Evolutionary conservation across 2,113 vertebrate genomes (phyloP).

Genomic region (Hirundichthys speculiger): DNA sequence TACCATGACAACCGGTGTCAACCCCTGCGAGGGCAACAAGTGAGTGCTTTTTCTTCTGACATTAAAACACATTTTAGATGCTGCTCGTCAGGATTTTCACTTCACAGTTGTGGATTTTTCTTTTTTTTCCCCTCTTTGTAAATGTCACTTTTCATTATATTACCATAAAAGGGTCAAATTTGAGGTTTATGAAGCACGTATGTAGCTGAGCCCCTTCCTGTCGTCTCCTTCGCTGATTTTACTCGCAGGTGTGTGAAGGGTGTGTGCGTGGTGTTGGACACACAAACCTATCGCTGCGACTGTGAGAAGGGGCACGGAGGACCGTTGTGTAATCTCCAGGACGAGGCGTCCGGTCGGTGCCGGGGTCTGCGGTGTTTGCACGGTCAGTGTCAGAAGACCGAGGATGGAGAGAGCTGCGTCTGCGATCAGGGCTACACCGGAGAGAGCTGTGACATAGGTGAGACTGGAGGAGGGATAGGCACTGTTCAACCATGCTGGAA

Average conservation of each 20-base stretch:
- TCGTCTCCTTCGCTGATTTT: background rate
- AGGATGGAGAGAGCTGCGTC: constrained; percentile 84
- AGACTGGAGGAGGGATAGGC: constrained; percentile 4
- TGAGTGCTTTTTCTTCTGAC: constrained; percentile 63
- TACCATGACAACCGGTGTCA: constrained; percentile 32
- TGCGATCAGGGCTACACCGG: constrained; percentile 88
- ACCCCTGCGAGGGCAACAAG: constrained; percentile 92
- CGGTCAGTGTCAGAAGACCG: constrained; percentile 84
- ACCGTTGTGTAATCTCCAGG: constrained; percentile 88
- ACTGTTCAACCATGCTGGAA: too few species aligned
- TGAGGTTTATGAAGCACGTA: background rate
- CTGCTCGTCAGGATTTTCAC: background rate
- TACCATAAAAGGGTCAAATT: background rate
- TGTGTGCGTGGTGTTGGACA: constrained; percentile 85
- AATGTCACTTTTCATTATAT: background rate
- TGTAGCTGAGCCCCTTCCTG: too few species aligned
- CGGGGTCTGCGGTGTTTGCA: constrained; percentile 80
- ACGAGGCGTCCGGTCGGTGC: constrained; percentile 79
- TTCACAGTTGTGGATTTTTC: too few species aligned
- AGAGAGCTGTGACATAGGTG: constrained; percentile 90
- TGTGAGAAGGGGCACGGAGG: constrained; percentile 88
- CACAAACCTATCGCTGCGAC: constrained; percentile 91
- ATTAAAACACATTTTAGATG: background rate
- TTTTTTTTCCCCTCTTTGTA: too few species aligned
- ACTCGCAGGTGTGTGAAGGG: constrained; percentile 88